Evolutionary conservation across 2,888 invertebrate species (phyloP).

Genomic region (Ophion ellenae): DNA sequence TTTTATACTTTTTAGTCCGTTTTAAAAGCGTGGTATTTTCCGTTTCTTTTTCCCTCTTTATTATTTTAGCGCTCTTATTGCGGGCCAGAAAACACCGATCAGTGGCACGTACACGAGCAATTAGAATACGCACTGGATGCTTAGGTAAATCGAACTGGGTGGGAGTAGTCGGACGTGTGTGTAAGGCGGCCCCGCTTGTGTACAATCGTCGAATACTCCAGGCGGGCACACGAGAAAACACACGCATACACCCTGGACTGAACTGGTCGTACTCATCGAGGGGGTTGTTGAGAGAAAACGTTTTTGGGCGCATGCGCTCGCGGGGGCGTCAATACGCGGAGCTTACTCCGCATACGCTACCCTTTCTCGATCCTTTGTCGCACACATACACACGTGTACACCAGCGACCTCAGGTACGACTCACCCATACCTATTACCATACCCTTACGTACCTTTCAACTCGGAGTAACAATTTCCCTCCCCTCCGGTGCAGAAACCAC

Average conservation of each 20-base stretch:
- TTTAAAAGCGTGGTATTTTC: background rate
- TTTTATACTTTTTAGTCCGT: too few species aligned
- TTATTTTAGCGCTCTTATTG: background rate
- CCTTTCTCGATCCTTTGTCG: slow-evolving; percentile 78
- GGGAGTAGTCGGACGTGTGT: slow-evolving; percentile 46
- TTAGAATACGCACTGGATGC: slow-evolving; percentile 33
- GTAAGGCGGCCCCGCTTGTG: slow-evolving; percentile 28
- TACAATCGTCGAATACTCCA: slow-evolving; percentile 33
- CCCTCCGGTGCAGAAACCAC: background rate
- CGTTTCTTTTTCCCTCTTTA: slow-evolving; percentile 3
- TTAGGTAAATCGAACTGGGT: slow-evolving; percentile 33
- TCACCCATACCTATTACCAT: slow-evolving; percentile 4
- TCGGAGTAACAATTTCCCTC: background rate
- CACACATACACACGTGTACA: slow-evolving; percentile 57
- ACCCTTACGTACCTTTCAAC: background rate
- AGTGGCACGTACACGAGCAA: slow-evolving; percentile 15
- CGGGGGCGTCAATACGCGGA: slow-evolving; percentile 81
- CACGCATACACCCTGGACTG: background rate
- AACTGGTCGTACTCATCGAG: slow-evolving; percentile 62
- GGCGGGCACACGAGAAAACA: background rate
- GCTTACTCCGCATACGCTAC: slow-evolving; percentile 75
- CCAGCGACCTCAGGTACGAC: background rate
- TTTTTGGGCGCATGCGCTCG: slow-evolving; percentile 78
- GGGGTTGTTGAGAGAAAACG: slow-evolving; percentile 69
- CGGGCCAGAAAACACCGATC: slow-evolving; percentile 10